Conservation (phyloP, 1,140 invertebrate genomes). For the Apolygus lucorum region DNA sequence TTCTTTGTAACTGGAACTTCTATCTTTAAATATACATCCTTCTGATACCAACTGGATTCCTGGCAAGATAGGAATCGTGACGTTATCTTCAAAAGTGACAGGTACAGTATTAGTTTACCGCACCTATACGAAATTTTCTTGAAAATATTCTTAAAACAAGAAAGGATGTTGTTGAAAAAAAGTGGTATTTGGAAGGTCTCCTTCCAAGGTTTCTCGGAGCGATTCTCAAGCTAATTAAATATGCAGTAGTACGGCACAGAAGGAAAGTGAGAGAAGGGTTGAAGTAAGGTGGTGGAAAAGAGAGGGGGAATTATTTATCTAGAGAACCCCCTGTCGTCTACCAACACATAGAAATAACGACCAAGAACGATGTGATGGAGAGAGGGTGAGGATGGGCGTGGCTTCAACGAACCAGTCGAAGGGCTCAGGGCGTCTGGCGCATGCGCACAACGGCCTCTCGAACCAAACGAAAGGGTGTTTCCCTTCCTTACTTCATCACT, state of each 20-base stretch:
- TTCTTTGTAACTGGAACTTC: too few species aligned
- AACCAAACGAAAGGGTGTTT: background rate
- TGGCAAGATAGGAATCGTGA: too few species aligned
- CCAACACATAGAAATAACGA: background rate
- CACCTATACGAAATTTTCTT: too few species aligned
- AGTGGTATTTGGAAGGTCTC: too few species aligned
- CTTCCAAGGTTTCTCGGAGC: too few species aligned
- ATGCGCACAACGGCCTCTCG: background rate
- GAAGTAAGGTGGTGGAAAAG: background rate
- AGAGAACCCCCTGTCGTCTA: background rate
- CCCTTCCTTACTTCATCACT: slow-evolving; percentile 1
- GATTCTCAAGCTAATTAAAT: slow-evolving; percentile 24
- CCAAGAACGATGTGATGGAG: too few species aligned
- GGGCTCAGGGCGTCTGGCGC: background rate
- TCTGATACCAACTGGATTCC: too few species aligned
- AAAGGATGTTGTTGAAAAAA: too few species aligned
- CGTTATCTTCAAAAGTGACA: too few species aligned
- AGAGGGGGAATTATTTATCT: background rate
- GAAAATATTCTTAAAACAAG: too few species aligned
- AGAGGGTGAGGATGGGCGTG: background rate
- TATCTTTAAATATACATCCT: too few species aligned
- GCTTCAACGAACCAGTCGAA: background rate
- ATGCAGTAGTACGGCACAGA: slow-evolving; percentile 3
- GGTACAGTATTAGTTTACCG: too few species aligned
- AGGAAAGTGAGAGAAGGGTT: background rate